Base-by-base conservation (phyloP, 1,140 invertebrate species). In the Palaemon carinicauda region DNA sequence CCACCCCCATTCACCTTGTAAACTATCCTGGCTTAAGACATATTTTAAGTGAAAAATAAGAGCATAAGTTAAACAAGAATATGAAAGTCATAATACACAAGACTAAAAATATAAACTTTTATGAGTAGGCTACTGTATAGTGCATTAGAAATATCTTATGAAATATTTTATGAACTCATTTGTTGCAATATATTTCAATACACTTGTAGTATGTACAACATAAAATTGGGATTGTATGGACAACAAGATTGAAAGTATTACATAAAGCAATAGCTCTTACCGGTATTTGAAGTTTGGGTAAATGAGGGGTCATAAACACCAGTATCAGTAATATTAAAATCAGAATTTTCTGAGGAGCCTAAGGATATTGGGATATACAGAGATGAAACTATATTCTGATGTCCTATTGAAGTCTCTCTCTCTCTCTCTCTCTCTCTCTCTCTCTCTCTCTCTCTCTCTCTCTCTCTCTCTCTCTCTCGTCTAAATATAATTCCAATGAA, bases 311-410 rank as follows among this genome's bases (percentile, higher is more conserved):
- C 80, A 95, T 91, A 21, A 92, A 89, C 85, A 88, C 91, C 82
- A 53, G 90, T 86, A 54, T 89, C 89, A 21, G 90, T 89, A 31
- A 90, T 82, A 71, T 89, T 89, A 51, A 73, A 89, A 50, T 87
- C 87, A 2, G 87, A 89, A 73, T 88, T 88, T 41, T 86, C 87
- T 92, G 95, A 96, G 89, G 95, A 97, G 29, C 96, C 96, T 53
- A 96, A 94, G 60, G 96, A 97, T 88, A 97, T 97, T 9, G 95
- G 97, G 92, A 98, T 97, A 90, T 98, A 98, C 33, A 95, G 95
- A n/a, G 93, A 93, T 1, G 90, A 88, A n/a, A 89, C 56, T 54
- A 87, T 82, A 90, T 91, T 33, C 90, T 91, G 87, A 80, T 89
- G 51, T 24, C 83, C 53, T 31, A 74, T 82, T 5, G 78, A 88